Base-by-base conservation (phyloP, 2,888 invertebrate species). In the Sinodicranocentrus sp. region DNA sequence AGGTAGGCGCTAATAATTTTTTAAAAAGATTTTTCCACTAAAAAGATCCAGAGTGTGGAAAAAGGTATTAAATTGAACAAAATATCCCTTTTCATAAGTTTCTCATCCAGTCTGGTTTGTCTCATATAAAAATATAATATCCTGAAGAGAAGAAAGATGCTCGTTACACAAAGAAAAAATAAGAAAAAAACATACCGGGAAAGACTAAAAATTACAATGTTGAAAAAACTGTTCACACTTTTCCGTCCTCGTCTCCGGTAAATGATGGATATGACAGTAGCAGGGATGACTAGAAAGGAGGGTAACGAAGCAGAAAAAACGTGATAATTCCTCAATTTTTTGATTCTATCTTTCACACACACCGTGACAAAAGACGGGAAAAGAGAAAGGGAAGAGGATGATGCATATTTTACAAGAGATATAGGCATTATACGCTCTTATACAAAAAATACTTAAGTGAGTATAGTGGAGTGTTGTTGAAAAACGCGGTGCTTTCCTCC, bases 291-390 rank as follows among this genome's bases (percentile, higher is more conserved):
- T 26, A 76, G 25, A 52, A 77, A 68, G n/a, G 19, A 43, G 77
- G 77, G 67, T 77, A 77, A 77, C 77, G 68, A 77, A 77, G 77
- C 59, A 77, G 77, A 77, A 77, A 68, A 77, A 77, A 77, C 77
- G 77, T 77, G 77, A 77, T 77, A 77, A 77, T 77, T 77, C 59
- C 59, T 77, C 68, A 77, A 68, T 77, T 76, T 77, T 63, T 77
- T 68, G 77, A 77, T 77, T 77, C 68, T 77, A 68, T 77, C 77
- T 33, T 23, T 10, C 48, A 33, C 23, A 28, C 23, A 13, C 52
- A 52, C 75, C 75, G 52, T 52, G 63, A 65, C 75, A 43, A 67
- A 76, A 65, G 59, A n/a, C n/a, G n/a, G 33, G 33, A 33, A 63
- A 57, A 57, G 15, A 57, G 15, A 33, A 28, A 17, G 33, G 33